Evolutionary conservation across 1,140 invertebrate genomes (phyloP), one percentile per base, ranked within the genome.

Genomic region (Heliconius eleuchia): DNA sequence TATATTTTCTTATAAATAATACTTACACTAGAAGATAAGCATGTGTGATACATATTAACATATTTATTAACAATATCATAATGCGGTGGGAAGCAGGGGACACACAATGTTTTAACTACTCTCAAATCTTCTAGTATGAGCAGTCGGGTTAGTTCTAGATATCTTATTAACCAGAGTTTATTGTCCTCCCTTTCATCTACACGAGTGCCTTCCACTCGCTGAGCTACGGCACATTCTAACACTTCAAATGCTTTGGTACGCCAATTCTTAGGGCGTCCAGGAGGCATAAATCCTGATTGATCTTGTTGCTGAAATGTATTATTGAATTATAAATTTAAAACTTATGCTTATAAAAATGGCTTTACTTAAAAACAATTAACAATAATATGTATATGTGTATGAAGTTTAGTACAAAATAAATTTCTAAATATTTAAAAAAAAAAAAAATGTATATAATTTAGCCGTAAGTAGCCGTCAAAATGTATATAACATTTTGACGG

Each of bases 31-130:
- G 96, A 95, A 1, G 98, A 98, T 19, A 99, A 95, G 86, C 97
- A 97, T 34, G 95, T 96, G 90, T 99, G 99, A 89, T 99, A 99
- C 97, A 99, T 99, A 85, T 96, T 96, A 0, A 99, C 97, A 95
- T 98, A 99, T 93, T 96, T 97, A 83, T 98, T 97, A 5, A 99
- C 96, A 83, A 99, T 99, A 89, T 99, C 96, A 86, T 99, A 99
- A 80, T 97, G 96, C n/a, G 98, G 98, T 4, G 99, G 99, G 91
- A 99, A 99, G 92, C 99, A 99, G 1, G 98, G 98, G 4, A 97
- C 97, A 89, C 99, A 98, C 0, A 99, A 93, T 1, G 97, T 98
- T 94, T 99, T 99, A 1, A 99, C 98, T 42, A 99, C 98, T 82
- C 97, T 95, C 71, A 99, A 94, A 94, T 99, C 99, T 88, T 99